Evolutionary conservation across 2,888 invertebrate genomes (phyloP).

Genomic region (Malthinus flaveolus): DNA sequence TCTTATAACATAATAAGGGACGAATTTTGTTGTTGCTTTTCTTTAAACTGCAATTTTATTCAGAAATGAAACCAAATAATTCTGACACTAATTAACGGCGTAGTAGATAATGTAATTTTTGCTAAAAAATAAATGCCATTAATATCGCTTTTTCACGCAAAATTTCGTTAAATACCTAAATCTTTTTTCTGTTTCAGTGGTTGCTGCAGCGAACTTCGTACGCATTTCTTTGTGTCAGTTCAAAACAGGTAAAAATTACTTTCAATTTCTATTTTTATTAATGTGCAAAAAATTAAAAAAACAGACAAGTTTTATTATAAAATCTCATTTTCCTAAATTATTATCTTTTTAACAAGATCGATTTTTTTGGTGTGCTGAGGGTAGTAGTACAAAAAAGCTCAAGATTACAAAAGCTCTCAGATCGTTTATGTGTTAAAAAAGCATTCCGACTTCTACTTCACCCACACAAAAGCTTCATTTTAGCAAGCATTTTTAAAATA

Average conservation of each 20-base stretch:
- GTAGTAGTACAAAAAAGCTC: conserved; percentile 5
- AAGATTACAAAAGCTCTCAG: conserved; percentile 19
- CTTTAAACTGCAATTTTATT: no score
- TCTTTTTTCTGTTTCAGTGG: conserved; percentile 30
- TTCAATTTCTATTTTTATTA: background rate
- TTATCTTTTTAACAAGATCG: background rate
- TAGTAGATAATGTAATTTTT: background rate
- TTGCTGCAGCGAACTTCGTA: conserved; percentile 27
- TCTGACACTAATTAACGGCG: no score
- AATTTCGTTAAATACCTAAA: background rate
- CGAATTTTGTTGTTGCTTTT: no score
- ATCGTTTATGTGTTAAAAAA: conserved; percentile 16
- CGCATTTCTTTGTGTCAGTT: conserved; percentile 27
- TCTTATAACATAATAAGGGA: no score
- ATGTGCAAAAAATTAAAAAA: background rate
- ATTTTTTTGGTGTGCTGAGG: conserved; percentile 2
- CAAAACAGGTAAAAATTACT: conserved; percentile 17
- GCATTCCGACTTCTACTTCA: conserved; percentile 9
- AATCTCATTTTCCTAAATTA: background rate
- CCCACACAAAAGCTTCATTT: conserved; percentile 10
- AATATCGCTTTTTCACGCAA: background rate
- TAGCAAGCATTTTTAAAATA: conserved; percentile 9
- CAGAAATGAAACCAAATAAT: no score
- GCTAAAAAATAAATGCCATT: background rate
- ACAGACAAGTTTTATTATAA: background rate